phyloP scores from a whole-genome alignment of 2,888 invertebrate genomes.

The Acanthacorydalis orientalis region DNA sequence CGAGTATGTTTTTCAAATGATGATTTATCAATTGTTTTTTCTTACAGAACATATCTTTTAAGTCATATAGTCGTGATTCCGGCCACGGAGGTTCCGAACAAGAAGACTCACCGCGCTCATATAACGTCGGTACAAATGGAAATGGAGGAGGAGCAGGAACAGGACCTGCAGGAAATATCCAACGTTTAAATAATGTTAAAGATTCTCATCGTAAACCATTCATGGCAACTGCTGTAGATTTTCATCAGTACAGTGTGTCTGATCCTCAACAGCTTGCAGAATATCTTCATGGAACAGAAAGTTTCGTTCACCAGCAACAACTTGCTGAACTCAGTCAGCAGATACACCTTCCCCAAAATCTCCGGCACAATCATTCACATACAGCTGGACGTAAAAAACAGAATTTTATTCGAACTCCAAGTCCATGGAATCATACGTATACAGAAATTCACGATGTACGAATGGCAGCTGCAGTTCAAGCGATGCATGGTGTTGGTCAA shows the following conservation, averaged over 20 bases:
- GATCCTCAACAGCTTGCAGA: not conserved
- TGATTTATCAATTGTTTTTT: slow-evolving; percentile 11
- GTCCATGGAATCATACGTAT: slow-evolving; percentile 59
- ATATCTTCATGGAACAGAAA: slow-evolving; percentile 14
- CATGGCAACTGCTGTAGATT: slow-evolving; percentile 21
- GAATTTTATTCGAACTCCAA: slow-evolving; percentile 28
- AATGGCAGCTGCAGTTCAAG: slow-evolving; percentile 13
- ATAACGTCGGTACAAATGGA: slow-evolving; percentile 28
- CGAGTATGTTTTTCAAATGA: not conserved
- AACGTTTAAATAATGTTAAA: slow-evolving; percentile 35
- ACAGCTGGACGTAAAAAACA: slow-evolving; percentile 1
- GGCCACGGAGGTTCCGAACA: slow-evolving; percentile 47
- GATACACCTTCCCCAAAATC: slow-evolving; percentile 3
- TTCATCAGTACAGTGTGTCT: slow-evolving; percentile 20
- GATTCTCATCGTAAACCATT: slow-evolving; percentile 33
- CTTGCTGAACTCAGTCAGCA: slow-evolving; percentile 10
- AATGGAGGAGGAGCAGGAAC: slow-evolving; percentile 7
- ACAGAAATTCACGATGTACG: slow-evolving; percentile 49
- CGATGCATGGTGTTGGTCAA: slow-evolving; percentile 35
- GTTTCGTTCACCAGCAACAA: slow-evolving; percentile 1
- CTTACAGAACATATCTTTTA: slow-evolving; percentile 73
- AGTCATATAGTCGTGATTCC: slow-evolving; percentile 49
- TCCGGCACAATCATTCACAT: slow-evolving; percentile 4
- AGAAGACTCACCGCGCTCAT: slow-evolving; percentile 46
- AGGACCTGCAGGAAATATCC: slow-evolving; percentile 24